Conservation (phyloP, 2,113 vertebrate genomes). For the Gorsachius goisagi region DNA sequence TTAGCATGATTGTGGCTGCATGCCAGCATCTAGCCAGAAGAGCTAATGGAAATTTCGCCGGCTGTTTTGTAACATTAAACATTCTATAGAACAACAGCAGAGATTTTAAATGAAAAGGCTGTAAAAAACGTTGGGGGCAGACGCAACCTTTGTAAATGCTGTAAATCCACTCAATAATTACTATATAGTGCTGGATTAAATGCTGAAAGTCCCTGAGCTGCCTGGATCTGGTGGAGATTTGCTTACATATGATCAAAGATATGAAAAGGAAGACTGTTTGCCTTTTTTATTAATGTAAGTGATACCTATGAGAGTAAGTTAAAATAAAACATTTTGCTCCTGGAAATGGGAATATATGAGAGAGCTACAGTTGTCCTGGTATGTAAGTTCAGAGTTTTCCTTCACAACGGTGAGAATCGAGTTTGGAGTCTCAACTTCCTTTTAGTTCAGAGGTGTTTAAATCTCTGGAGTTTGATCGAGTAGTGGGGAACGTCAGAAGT, state of each 20-base stretch:
- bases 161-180: neutral
- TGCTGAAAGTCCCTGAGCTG: neutral
- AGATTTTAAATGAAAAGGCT: slow-evolving; percentile 1
- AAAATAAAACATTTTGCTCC: neutral
- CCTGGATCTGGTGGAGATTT: neutral
- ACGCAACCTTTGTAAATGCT: neutral
- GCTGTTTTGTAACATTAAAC: neutral
- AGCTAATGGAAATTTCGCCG: neutral
- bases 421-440: neutral
- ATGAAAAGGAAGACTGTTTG: neutral
- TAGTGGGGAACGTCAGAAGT: neutral
- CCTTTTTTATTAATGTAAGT: neutral
- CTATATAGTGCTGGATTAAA: neutral
- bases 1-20: neutral
- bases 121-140: neutral
- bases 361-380: neutral
- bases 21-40: neutral
- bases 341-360: neutral
- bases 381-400: neutral
- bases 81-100: neutral
- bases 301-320: neutral
- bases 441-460: neutral
- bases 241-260: neutral
- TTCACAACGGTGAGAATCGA: neutral
- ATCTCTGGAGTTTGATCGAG: neutral